Evolutionary conservation across 1,140 invertebrate genomes (phyloP).

Genomic region (Drosophila tristis): DNA sequence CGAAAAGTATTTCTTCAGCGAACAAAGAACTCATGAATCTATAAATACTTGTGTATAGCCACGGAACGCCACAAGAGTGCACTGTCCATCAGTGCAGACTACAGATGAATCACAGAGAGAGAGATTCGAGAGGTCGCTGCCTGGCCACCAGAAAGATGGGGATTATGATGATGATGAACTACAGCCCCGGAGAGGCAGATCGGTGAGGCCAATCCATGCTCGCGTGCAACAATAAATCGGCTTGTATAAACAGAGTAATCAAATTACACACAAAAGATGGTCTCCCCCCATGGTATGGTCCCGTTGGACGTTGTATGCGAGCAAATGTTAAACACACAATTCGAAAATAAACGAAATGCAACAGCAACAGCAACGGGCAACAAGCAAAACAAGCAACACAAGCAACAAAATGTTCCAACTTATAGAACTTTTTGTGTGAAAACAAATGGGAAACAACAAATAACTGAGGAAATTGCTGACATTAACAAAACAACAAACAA

Average conservation of each 20-base stretch:
- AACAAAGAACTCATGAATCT: slow-evolving; percentile 45
- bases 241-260: slow-evolving; percentile 58
- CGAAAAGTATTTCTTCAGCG: too few species aligned
- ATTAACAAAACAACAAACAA: slow-evolving; percentile 29
- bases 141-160: slow-evolving; percentile 15
- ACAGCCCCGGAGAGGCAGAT: slow-evolving; percentile 3
- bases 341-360: slow-evolving; percentile 70
- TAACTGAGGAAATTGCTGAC: slow-evolving; percentile 71
- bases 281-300: not conserved
- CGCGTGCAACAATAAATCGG: slow-evolving; percentile 39
- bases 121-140: not conserved
- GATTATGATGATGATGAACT: slow-evolving; percentile 37
- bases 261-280: slow-evolving; percentile 48
- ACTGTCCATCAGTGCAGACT: too few species aligned
- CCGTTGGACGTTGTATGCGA: too few species aligned
- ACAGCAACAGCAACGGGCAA: not conserved
- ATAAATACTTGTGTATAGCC: slow-evolving; percentile 48
- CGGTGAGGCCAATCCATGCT: slow-evolving; percentile 6
- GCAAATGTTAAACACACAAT: slow-evolving; percentile 72
- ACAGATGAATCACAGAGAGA: too few species aligned
- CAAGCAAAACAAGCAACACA: not conserved
- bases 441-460: slow-evolving; percentile 54
- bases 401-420: slow-evolving; percentile 1
- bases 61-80: not conserved
- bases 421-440: slow-evolving; percentile 24